Evolutionary conservation across 2,113 vertebrate species (phyloP).

Genomic region (Alosa alosa): DNA sequence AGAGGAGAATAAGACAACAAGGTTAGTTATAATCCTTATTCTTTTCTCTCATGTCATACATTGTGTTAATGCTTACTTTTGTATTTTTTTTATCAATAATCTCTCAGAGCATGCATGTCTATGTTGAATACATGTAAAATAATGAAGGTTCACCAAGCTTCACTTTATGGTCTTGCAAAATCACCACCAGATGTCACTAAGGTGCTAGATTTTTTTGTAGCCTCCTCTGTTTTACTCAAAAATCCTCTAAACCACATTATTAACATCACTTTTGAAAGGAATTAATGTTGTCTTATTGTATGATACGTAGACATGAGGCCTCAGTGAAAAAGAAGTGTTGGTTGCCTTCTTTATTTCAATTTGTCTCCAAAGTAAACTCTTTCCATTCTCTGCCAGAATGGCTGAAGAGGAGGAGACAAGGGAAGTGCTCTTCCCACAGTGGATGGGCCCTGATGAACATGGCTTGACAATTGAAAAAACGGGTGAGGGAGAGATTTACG

Average conservation of each 20-base stretch:
- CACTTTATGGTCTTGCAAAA: neutral
- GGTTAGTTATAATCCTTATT: neutral
- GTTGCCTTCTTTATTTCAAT: neutral
- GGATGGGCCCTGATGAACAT: conserved; percentile 85
- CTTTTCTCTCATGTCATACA: neutral
- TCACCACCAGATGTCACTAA: conserved; percentile 2
- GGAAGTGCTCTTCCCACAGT: conserved; percentile 87
- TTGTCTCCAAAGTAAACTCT: neutral
- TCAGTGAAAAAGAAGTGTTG: neutral
- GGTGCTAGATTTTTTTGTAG: neutral
- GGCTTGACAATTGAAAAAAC: conserved; percentile 87
- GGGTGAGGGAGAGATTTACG: conserved; percentile 79
- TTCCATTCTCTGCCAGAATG: conserved; percentile 66
- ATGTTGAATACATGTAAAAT: neutral
- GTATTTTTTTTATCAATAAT: neutral
- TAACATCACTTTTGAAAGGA: neutral
- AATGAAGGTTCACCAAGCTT: neutral
- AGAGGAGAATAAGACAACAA: conserved; percentile 42
- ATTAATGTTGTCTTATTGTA: neutral
- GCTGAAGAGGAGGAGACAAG: conserved; percentile 84
- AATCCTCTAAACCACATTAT: neutral
- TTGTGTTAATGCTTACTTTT: neutral
- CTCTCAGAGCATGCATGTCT: neutral
- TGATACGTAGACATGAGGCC: neutral
- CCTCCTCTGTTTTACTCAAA: neutral